These are phyloP conservation scores for Uloborus plumipes DNA, from an alignment of 2,888 invertebrate species.

Conservation along the genomic window DNA sequence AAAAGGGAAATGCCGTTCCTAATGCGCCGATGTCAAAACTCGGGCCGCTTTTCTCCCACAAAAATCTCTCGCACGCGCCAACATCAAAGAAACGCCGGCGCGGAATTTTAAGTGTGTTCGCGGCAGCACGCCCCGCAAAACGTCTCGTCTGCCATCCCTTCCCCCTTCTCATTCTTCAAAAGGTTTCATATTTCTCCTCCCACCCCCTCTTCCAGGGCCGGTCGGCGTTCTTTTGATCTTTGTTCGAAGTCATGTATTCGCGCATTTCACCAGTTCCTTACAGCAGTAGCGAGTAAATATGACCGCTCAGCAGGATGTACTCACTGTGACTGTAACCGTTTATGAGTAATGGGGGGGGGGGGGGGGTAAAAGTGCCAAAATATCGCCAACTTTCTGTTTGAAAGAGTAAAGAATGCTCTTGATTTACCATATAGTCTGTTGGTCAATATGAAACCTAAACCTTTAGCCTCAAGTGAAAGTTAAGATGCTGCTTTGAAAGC, in stretches of 20 bases:
- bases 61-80: slow-evolving; percentile 15
- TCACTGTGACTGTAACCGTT: neutral
- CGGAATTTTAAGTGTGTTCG: slow-evolving; percentile 46
- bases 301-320: neutral
- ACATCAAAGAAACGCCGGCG: slow-evolving; percentile 35
- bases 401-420: no score
- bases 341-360: neutral
- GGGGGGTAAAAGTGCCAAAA: no score
- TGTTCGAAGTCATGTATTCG: neutral
- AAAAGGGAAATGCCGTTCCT: no score
- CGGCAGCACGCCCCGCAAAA: slow-evolving; percentile 20
- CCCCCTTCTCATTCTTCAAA: slow-evolving; percentile 12
- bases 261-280: neutral
- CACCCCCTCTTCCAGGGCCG: slow-evolving; percentile 3
- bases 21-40: neutral
- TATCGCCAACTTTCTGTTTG: no score
- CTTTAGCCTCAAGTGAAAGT: no score
- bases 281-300: neutral
- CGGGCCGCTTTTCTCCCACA: neutral
- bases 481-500: no score
- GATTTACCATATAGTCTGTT: no score
- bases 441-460: no score
- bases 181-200: slow-evolving; percentile 4
- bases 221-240: slow-evolving; percentile 15
- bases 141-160: slow-evolving; percentile 5